Base-by-base conservation (phyloP, 1,140 invertebrate genomes). In the Thalassaphorura encarpata region DNA sequence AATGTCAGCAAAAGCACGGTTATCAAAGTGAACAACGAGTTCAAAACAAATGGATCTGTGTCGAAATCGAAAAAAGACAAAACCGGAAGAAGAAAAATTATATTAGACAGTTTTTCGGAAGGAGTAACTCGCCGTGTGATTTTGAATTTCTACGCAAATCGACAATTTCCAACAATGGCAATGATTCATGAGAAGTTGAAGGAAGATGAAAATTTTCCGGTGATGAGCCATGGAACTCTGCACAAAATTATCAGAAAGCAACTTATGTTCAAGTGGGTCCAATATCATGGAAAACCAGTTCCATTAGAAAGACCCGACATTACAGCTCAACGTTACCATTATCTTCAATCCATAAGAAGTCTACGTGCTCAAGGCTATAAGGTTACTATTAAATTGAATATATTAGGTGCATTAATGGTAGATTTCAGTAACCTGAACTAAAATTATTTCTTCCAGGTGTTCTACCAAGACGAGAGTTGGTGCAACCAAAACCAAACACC, bases 21-120 rank as follows among this genome's bases (percentile, higher is more conserved):
- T n/a, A n/a, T n/a, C n/a, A n/a, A n/a, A n/a, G n/a, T n/a, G n/a
- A n/a, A n/a, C n/a, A n/a, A n/a, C n/a, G n/a, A n/a, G n/a, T n/a
- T n/a, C n/a, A n/a, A n/a, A n/a, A n/a, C n/a, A n/a, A n/a, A n/a
- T n/a, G n/a, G n/a, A n/a, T n/a, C n/a, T n/a, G n/a, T n/a, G n/a
- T n/a, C n/a, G n/a, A n/a, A n/a, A n/a, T n/a, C n/a, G n/a, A n/a
- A n/a, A n/a, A n/a, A n/a, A n/a, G n/a, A n/a, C n/a, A n/a, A n/a
- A n/a, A n/a, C n/a, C n/a, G n/a, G n/a, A n/a, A n/a, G n/a, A n/a
- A n/a, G 18, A 4, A 52, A 41, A 52, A 24, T 40, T 16, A 18
- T 6, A 31, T 23, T 52, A 11, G 50, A 52, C 41, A 40, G 33
- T 29, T 52, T 52, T 24, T 16, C 31, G 26, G 50, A 52, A 41